These are phyloP conservation scores for Callocephalon fimbriatum DNA, from an alignment of 2,113 vertebrate genomes.

Conservation along the genomic window DNA sequence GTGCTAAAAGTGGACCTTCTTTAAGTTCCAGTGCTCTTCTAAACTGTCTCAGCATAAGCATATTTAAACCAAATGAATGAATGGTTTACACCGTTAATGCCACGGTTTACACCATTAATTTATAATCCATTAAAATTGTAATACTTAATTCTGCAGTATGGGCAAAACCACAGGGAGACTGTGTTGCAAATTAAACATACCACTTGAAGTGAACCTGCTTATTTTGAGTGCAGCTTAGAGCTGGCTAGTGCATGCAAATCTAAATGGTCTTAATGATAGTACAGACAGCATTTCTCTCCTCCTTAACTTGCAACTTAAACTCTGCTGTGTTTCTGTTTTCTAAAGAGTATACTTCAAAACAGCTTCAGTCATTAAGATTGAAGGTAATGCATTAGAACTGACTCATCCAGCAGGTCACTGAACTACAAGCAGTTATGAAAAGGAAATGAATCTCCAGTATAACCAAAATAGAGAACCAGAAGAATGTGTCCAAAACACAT, in stretches of 20 bases:
- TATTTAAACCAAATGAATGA: not conserved
- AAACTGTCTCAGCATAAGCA: not conserved
- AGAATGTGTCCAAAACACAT: slow-evolving; percentile 44
- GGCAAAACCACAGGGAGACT: not conserved
- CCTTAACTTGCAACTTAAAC: not conserved
- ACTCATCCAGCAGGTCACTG: not conserved
- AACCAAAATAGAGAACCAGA: slow-evolving; percentile 63
- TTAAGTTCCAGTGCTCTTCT: not conserved
- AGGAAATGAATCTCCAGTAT: slow-evolving; percentile 56
- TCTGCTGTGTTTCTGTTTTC: not conserved
- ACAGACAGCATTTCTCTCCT: not conserved
- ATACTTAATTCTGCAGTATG: not conserved
- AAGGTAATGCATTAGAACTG: not conserved
- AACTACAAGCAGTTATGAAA: not conserved
- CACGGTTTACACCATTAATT: not conserved
- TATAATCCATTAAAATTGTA: not conserved
- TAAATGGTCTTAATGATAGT: not conserved
- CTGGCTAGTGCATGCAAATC: not conserved
- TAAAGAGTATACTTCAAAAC: not conserved
- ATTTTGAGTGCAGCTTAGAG: not conserved
- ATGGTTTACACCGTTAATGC: not conserved
- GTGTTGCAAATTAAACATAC: not conserved
- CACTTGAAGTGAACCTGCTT: not conserved
- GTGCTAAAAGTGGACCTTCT: not conserved
- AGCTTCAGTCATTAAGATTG: not conserved